A percentile compares a stretch with the other conserved stretches of the same genome.
These are phyloP conservation scores for Drosophila neocordata DNA, from an alignment of 1,140 invertebrate species.

Conservation along the genomic window DNA sequence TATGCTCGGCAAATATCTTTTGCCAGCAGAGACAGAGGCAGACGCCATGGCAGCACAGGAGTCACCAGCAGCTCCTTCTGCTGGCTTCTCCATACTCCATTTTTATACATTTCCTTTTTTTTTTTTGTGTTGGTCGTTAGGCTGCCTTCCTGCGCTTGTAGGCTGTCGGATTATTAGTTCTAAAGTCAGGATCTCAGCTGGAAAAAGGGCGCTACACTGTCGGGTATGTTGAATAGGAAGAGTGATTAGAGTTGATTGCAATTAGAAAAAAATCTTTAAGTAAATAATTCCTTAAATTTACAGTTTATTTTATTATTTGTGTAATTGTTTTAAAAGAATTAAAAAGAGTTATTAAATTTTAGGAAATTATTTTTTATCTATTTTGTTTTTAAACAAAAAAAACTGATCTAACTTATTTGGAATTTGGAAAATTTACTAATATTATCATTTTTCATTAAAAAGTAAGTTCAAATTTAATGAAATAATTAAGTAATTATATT, in stretches of 20 bases:
- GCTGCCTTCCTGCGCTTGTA: conserved; percentile 69
- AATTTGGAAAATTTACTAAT: no score
- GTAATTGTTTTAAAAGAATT: background rate
- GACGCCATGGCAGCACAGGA: conserved; percentile 7
- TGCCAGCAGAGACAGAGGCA: conserved; percentile 41
- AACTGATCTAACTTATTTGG: no score
- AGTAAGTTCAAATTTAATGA: no score
- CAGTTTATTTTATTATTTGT: background rate
- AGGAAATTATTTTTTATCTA: no score
- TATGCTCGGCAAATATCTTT: conserved; percentile 57
- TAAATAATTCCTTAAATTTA: background rate
- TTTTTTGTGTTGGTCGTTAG: conserved; percentile 39
- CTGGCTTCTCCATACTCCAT: conserved; percentile 60
- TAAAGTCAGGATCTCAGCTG: conserved; percentile 76
- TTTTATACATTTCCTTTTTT: conserved; percentile 42
- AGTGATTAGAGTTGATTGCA: background rate
- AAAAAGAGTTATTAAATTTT: no score
- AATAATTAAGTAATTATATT: no score
- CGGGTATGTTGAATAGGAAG: conserved; percentile 43
- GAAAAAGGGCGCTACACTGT: conserved; percentile 40
- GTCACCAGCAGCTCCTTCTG: conserved; percentile 29
- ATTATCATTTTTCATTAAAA: no score
- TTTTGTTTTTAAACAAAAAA: no score
- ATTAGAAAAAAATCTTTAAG: background rate
- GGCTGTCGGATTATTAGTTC: conserved; percentile 81